A percentile compares a stretch with the other conserved stretches of the same genome.
Evolutionary conservation across 2,113 vertebrate species (phyloP).

Genomic region (Vulpes lagopus): DNA sequence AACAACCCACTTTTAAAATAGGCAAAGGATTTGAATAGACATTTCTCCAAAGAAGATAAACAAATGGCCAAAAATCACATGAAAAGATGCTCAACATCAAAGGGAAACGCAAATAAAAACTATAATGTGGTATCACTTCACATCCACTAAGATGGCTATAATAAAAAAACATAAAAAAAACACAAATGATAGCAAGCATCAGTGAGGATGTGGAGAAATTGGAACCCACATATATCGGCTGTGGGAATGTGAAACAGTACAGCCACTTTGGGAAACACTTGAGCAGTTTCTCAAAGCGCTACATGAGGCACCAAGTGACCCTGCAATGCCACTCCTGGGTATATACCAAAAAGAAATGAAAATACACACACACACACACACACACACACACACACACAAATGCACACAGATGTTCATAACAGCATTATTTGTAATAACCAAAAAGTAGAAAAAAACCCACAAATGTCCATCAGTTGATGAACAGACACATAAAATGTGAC

Average conservation of each 20-base stretch:
- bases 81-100: background rate
- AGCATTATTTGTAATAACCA: background rate
- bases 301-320: background rate
- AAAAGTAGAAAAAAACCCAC: background rate
- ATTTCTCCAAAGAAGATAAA: constrained; percentile 27
- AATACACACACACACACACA: background rate
- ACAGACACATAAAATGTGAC: background rate
- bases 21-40: background rate
- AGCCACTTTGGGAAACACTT: background rate
- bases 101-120: background rate
- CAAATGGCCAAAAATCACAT: background rate
- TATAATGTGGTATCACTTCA: background rate
- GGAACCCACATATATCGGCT: background rate
- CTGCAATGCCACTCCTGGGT: background rate
- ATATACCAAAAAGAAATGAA: background rate
- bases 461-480: background rate
- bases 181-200: background rate
- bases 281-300: background rate
- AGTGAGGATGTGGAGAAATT: background rate
- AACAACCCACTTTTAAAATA: background rate
- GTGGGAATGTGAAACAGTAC: background rate
- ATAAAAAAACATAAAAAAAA: background rate
- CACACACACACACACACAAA: background rate
- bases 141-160: background rate
- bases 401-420: background rate